Evolutionary conservation across 2,797 vertebrate species (phyloP).

Genomic region (Serranus cabrilla): DNA sequence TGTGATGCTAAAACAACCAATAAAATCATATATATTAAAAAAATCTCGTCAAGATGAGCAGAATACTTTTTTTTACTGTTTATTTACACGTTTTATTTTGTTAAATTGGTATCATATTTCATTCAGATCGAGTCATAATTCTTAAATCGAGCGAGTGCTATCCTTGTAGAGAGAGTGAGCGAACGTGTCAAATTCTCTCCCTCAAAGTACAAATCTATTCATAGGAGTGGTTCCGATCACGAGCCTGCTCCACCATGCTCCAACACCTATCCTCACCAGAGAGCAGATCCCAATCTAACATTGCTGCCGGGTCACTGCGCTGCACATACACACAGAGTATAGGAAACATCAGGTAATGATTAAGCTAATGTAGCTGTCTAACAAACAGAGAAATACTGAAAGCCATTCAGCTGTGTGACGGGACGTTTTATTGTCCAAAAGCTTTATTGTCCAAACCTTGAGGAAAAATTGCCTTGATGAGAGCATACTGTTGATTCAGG

Average conservation of each 20-base stretch:
- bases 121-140: not conserved
- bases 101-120: not conserved
- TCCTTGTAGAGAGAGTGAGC: too few species aligned
- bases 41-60: not conserved
- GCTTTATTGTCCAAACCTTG: conserved; percentile 72
- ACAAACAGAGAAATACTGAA: conserved; percentile 71
- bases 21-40: not conserved
- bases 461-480: conserved; percentile 71
- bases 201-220: not conserved
- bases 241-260: conserved; percentile 30
- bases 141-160: not conserved
- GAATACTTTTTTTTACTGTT: not conserved
- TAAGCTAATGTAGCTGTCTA: conserved; percentile 71
- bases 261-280: conserved; percentile 51
- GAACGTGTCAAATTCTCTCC: not conserved
- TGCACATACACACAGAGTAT: conserved; percentile 22
- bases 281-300: conserved; percentile 49
- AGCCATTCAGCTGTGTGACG: conserved; percentile 68
- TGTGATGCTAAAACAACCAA: not conserved
- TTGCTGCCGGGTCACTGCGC: conserved; percentile 53
- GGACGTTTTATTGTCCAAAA: conserved; percentile 67
- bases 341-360: conserved; percentile 74
- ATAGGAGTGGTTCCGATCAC: not conserved
- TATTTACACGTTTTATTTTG: not conserved
- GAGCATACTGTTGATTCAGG: conserved; percentile 79